Base-by-base conservation (phyloP, 1,140 invertebrate species). In the Zaprionus tsacasi region DNA sequence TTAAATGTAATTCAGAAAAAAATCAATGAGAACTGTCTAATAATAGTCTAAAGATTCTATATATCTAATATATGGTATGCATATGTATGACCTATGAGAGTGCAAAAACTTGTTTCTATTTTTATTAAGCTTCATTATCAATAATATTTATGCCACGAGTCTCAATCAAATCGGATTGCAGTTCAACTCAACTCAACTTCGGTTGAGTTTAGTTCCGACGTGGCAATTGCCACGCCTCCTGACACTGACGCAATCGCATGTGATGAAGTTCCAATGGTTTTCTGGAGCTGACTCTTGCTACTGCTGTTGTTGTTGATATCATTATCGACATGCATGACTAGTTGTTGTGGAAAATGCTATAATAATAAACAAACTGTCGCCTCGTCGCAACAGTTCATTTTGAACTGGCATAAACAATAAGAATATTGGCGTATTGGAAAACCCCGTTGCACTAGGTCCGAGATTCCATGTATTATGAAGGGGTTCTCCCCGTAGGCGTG, bases 321-420 rank as follows among this genome's bases (percentile, higher is more conserved):
- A 12, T 25, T 25, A 50, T 50, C 45, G 21, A 50, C 11, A 25
- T 50, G 45, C 45, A 50, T 25, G 45, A 50, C 17, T 55, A 6
- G 43, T 27, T 67, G 12, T 35, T 35, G 25, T 55, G 35, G 12
- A 55, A 65, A 55, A 50, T 50, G 45, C 17, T 21, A 40, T 40
- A 40, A 50, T 5, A 45, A 50, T 50, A 50, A 50, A 50, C 45
- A 50, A 50, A 50, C 11, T 3, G 17, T 50, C 45, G 11, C 17
- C 17, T 6, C 4, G 8, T 21, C 45, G 17, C 45, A 50, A 21
- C 17, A 21, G 17, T 50, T 25, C 11, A 25, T 21, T 25, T 25
- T 25, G 17, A 50, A 50, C 10, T 25, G 1, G 7, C 45, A n/a
- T 10, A 50, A 50, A 50, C 17, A 50, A 50, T 50, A 50, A 17